phyloP scores from a whole-genome alignment of 2,888 invertebrate species.

The Epinotia ramella region DNA sequence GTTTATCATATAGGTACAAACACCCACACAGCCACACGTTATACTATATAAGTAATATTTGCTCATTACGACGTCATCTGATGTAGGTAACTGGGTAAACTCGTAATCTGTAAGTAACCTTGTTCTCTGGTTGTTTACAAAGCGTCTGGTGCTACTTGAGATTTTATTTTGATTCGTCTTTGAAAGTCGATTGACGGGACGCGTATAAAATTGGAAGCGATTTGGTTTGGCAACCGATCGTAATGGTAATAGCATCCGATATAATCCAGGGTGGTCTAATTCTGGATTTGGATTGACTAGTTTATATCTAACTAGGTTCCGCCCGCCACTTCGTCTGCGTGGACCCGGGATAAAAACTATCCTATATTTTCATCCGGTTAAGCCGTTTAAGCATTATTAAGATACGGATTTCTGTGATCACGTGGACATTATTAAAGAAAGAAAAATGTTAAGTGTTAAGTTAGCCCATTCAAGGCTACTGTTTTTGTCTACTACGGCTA shows the following conservation, averaged over 20 bases:
- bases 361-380: no score
- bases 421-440: background rate
- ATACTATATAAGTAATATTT: constrained; percentile 4
- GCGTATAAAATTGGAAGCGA: constrained; percentile 50
- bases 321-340: no score
- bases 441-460: no score
- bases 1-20: constrained; percentile 5
- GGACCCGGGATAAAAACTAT: no score
- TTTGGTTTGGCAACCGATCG: constrained; percentile 50
- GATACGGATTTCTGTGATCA: background rate
- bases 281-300: constrained; percentile 8
- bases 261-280: constrained; percentile 41
- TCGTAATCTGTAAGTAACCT: constrained; percentile 29
- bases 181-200: constrained; percentile 34
- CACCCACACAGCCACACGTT: background rate
- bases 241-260: constrained; percentile 47
- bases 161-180: constrained; percentile 38
- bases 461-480: no score
- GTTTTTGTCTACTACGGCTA: background rate
- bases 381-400: no score
- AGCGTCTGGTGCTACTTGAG: constrained; percentile 36
- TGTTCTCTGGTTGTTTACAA: constrained; percentile 19
- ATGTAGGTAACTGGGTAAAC: constrained; percentile 38
- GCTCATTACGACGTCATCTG: constrained; percentile 7
- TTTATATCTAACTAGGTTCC: background rate